Evolutionary conservation across 2,113 vertebrate genomes (phyloP), one percentile per base, ranked within the genome.

Genomic region (Oriolus oriolus): DNA sequence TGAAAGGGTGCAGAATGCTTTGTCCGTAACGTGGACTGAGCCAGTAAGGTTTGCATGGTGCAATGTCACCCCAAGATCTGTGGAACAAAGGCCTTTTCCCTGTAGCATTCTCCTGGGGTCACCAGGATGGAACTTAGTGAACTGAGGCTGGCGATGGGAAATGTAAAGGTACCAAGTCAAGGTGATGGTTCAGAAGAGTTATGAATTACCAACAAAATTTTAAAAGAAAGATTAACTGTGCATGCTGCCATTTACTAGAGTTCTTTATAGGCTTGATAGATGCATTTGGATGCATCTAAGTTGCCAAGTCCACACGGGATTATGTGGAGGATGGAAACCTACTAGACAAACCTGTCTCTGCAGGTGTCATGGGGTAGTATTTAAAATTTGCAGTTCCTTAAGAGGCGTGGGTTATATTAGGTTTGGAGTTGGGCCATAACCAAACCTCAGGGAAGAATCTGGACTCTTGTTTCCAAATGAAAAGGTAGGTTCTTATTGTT

Each of bases 11-110:
- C 24, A 4, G 33, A 63, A 49, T 68, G 7, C 17, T 75, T 70
- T 15, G 42, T 5, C 20, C 16, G 7, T 30, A 37, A 23, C 1
- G 0, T 41, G 35, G n/a, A 31, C 33, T 1, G 2, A 64, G n/a
- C 24, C 7, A 4, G 7, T 39, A 28, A 44, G 22, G 33, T 71
- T 84, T 93, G 17, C 28, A 0, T 17, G n/a, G 65, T n/a, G 14
- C n/a, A 28, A 4, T 13, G 37, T 73, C 53, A 76, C 37, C 7
- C n/a, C 39, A 41, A 63, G 44, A 9, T 33, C 31, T 65, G n/a
- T 57, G 39, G 57, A 87, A 60, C 13, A 53, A 54, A 63, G 27
- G 3, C 35, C 0, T 4, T 37, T 56, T 90, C 41, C 57, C 23
- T 59, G 47, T 42, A 26, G 26, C n/a, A 68, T 41, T 21, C 64